A percentile compares a stretch with the other conserved stretches of the same genome.
Evolutionary conservation across 2,113 vertebrate species (phyloP).

Genomic region (Pavo muticus): DNA sequence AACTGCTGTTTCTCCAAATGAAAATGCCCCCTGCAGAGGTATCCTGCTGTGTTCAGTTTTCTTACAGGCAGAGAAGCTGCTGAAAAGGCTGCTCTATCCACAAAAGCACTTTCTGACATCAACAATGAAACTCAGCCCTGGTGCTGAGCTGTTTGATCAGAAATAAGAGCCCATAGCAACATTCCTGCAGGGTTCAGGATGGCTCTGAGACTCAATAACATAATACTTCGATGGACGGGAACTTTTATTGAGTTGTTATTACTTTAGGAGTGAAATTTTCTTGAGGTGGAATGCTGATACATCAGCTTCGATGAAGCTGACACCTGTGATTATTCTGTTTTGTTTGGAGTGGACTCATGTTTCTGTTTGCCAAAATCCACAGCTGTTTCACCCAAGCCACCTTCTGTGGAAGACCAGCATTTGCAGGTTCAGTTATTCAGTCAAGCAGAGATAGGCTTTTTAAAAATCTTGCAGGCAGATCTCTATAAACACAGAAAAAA

Average conservation of each 20-base stretch:
- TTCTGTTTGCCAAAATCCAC: conserved; percentile 20
- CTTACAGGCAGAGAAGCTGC: background rate
- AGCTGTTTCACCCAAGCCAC: background rate
- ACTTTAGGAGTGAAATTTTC: conserved; percentile 15
- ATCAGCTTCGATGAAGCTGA: background rate
- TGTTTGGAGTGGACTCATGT: background rate
- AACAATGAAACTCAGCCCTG: background rate
- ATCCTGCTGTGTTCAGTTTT: background rate
- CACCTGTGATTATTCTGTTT: conserved; percentile 1
- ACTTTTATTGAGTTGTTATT: background rate
- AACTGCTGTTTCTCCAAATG: conserved; percentile 31
- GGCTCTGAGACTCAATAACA: background rate
- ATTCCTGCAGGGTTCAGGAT: background rate
- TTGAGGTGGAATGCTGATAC: background rate
- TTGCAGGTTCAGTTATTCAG: background rate
- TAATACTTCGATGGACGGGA: background rate
- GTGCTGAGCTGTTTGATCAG: background rate
- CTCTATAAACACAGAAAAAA: background rate
- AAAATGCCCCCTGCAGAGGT: background rate
- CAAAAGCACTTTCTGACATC: background rate
- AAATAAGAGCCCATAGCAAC: background rate
- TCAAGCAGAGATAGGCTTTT: background rate
- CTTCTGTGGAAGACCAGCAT: background rate
- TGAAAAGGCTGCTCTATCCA: background rate
- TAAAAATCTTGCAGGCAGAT: background rate